phyloP scores from a whole-genome alignment of 2,113 vertebrate genomes.

The Phoenicopterus ruber region DNA sequence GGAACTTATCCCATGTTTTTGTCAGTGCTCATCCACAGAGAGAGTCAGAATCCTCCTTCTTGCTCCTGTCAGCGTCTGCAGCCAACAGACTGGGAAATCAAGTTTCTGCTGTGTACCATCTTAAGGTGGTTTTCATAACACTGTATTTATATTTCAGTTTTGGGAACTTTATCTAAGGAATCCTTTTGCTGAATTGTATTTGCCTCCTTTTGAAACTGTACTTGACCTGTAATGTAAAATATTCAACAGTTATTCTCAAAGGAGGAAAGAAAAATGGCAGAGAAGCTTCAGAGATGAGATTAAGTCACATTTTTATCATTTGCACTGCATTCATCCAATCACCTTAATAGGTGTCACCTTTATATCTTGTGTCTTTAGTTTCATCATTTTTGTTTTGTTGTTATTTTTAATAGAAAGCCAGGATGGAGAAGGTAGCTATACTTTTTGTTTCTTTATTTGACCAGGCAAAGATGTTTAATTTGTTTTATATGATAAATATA shows the following conservation, averaged over 20 bases:
- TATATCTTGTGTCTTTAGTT: not conserved
- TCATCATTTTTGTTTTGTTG: not conserved
- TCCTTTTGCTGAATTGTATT: not conserved
- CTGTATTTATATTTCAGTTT: not conserved
- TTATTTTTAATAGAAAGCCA: not conserved
- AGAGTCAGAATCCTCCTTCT: not conserved
- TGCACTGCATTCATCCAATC: not conserved
- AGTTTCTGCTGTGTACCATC: not conserved
- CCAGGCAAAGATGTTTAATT: not conserved
- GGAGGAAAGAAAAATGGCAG: not conserved
- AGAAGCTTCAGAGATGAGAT: not conserved
- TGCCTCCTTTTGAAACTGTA: not conserved
- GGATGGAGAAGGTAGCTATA: not conserved
- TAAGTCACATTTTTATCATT: not conserved
- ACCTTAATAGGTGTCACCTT: not conserved
- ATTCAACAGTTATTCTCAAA: not conserved
- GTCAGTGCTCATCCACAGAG: not conserved
- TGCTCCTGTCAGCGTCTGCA: not conserved
- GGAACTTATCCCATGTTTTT: not conserved
- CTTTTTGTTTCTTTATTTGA: not conserved
- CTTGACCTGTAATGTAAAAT: not conserved
- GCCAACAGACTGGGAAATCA: not conserved
- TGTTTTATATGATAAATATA: not conserved
- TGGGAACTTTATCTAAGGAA: not conserved
- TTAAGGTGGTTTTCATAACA: not conserved